Evolutionary conservation across 2,797 vertebrate genomes (phyloP), one percentile per base, ranked within the genome.

Genomic region (Betta splendens): DNA sequence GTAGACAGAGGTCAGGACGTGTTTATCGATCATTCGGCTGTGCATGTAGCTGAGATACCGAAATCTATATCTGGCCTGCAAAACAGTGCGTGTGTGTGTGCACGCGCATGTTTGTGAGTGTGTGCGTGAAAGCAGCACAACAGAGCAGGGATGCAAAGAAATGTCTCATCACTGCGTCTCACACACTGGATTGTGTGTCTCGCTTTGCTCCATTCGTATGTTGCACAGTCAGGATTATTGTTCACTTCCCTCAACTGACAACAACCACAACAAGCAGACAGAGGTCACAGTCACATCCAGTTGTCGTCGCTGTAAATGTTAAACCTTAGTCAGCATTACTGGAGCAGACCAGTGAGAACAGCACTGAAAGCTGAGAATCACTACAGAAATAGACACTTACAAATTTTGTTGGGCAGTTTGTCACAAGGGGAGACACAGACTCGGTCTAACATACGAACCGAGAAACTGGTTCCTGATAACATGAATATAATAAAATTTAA

Each of bases 1-100:
- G 63, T 11, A 64, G 72, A 77, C 76, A 84, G 66, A 46, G 42
- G 70, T 69, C 75, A 76, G 45, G 84, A 84, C 78, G 67, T 85
- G 78, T 60, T 69, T 64, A 6, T 56, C 28, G 42, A 46, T 69
- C 62, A 57, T 67, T 75, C 52, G 54, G 63, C 56, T 46, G 17
- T 44, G 64, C 35, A 28, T 45, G 54, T 23, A 57, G 42, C 79
- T 57, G 57, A 77, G 69, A 37, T 53, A 44, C 22, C 53, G 25
- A 15, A 40, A 77, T 40, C 53, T 78, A 66, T 57, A 74, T 75
- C n/a, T 32, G 42, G 40, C 62, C 20, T 12, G 22, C 18, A n/a
- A n/a, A n/a, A n/a, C n/a, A n/a, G 17, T 33, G 22, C 50, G 39
- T 26, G 32, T 43, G 28, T 51, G 44, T 60, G 2, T 3, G 52